phyloP scores from a whole-genome alignment of 2,113 vertebrate species.

The Sprattus sprattus region DNA sequence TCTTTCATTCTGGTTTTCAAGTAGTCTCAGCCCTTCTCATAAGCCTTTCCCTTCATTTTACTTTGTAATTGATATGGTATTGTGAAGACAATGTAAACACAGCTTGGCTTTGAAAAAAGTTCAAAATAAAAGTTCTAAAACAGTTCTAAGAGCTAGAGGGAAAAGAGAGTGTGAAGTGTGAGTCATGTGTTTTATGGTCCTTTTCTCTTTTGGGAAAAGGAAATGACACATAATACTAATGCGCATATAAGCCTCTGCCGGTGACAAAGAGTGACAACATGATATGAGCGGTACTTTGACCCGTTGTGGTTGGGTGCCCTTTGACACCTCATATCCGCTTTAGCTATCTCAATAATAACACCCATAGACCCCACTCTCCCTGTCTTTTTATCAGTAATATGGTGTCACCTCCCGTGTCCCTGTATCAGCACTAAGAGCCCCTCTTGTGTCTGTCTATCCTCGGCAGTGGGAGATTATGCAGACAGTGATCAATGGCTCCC shows the following conservation, averaged over 20 bases:
- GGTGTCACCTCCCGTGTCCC: not conserved
- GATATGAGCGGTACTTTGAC: not conserved
- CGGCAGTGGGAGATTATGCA: slow-evolving; percentile 92
- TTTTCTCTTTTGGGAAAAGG: slow-evolving; percentile 21
- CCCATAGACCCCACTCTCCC: not conserved
- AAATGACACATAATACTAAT: not conserved
- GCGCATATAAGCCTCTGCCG: not conserved
- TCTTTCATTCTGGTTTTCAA: not conserved
- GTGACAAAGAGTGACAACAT: not conserved
- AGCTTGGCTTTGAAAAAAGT: slow-evolving; percentile 19
- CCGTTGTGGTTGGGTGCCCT: not conserved
- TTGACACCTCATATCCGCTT: slow-evolving; percentile 7
- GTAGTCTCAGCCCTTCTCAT: not conserved
- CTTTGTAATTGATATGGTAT: not conserved
- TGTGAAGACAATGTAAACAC: not conserved
- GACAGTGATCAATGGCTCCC: slow-evolving; percentile 83
- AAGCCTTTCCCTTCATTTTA: not conserved
- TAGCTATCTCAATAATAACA: not conserved
- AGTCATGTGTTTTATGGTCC: slow-evolving; percentile 29
- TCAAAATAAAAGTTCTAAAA: slow-evolving; percentile 21
- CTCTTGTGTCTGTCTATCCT: slow-evolving; percentile 3
- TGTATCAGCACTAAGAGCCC: not conserved
- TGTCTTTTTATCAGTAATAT: not conserved
- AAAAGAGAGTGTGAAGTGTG: slow-evolving; percentile 22
- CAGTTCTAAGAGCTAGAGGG: not conserved